Evolutionary conservation across 2,113 vertebrate species (phyloP).

Genomic region (Egretta garzetta): DNA sequence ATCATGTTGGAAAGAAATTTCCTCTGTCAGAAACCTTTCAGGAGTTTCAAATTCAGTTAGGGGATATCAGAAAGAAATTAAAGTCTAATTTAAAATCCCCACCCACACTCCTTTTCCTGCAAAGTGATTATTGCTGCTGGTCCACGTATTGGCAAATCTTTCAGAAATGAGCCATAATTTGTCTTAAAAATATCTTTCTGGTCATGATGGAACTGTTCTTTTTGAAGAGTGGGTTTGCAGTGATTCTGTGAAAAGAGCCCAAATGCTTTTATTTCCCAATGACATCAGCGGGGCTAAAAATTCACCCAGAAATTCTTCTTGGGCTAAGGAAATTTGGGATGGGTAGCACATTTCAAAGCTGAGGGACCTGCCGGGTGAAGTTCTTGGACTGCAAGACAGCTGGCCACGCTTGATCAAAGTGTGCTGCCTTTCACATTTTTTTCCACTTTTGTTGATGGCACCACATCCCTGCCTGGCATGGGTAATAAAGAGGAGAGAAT

Average conservation of each 20-base stretch:
- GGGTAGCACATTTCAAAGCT: neutral
- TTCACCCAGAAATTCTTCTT: neutral
- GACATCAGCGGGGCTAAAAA: neutral
- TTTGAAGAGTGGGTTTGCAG: neutral
- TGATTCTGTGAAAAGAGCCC: neutral
- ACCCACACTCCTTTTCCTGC: neutral
- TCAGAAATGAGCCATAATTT: neutral
- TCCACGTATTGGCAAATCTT: neutral
- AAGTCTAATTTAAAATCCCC: conserved; percentile 16
- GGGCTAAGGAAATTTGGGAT: neutral
- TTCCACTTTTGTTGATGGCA: neutral
- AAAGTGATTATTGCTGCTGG: neutral
- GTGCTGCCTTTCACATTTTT: neutral
- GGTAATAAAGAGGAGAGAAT: neutral
- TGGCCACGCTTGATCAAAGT: neutral
- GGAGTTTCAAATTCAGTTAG: neutral
- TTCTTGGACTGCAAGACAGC: neutral
- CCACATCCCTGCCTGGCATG: neutral
- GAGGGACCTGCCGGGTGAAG: neutral
- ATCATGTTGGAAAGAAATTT: neutral
- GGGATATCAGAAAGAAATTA: neutral
- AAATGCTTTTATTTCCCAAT: neutral
- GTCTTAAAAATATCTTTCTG: neutral
- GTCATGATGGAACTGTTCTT: neutral
- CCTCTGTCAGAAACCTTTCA: neutral